Base-by-base conservation (phyloP, 1,140 invertebrate genomes). In the Drosophila oshimai region DNA sequence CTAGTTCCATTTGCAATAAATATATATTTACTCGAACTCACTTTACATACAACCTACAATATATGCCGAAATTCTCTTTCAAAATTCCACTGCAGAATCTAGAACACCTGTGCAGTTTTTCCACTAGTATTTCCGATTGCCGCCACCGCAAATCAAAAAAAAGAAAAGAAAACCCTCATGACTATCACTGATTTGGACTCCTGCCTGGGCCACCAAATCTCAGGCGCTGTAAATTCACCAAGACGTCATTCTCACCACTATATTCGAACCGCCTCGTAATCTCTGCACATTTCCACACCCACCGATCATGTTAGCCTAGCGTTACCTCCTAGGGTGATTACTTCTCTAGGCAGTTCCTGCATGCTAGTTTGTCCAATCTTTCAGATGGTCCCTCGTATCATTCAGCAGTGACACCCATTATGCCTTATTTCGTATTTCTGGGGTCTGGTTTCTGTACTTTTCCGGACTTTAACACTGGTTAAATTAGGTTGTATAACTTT, bases 1-100 rank as follows among this genome's bases (percentile, higher is more conserved):
- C 75, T 79, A 74, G 75, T 79, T 79, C 18, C 45, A 64, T 55
- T 62, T 57, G 33, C 70, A 73, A 41, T 57, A 58, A 73, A 47
- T 55, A 58, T 26, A 9, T 62, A 53, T 51, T 18, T 47, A 53
- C 44, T 71, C 72, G 39, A 55, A 72, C 31, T 71, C 58, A 65
- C 61, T 39, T 13, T 26, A 49, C 61, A 70, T 70, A 68, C 50
- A 29, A 51, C 29, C 44, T 53, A 51, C 34, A 55, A 42, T 69
- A 50, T 55, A 55, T 57, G 46, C 44, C 57, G 34, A 72, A 68
- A 75, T 68, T 69, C 37, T 64, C 72, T 74, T 20, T 64, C 13
- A 49, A 65, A 65, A 65, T 65, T 65, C 42, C 61, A 64, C 61
- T 65, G 61, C 61, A 64, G 58, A 37, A 39, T 64, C 61, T 64